These are phyloP conservation scores for Autographa pulchrina DNA, from an alignment of 2,888 invertebrate genomes.

Conservation along the genomic window DNA sequence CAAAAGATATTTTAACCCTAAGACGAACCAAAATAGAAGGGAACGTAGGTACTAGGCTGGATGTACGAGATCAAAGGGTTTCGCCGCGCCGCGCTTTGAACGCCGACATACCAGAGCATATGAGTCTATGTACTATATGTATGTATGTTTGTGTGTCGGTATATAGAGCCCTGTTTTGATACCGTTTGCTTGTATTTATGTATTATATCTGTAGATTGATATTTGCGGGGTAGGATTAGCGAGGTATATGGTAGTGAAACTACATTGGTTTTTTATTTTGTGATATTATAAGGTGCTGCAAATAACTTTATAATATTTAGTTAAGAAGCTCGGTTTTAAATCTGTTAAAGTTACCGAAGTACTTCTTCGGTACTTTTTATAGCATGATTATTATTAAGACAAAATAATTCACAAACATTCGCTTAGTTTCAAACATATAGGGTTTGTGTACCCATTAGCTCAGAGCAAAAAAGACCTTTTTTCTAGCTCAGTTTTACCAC, in stretches of 20 bases:
- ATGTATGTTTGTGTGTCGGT: slow-evolving; percentile 37
- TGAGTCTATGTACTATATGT: slow-evolving; percentile 44
- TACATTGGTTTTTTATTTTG: background rate
- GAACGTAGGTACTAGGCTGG: slow-evolving; percentile 67
- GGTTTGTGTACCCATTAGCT: too few species aligned
- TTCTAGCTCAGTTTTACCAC: too few species aligned
- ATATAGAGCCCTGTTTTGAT: slow-evolving; percentile 51
- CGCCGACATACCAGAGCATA: slow-evolving; percentile 67
- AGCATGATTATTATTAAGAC: too few species aligned
- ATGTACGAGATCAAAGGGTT: slow-evolving; percentile 80
- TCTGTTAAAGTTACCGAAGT: too few species aligned
- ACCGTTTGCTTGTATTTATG: slow-evolving; percentile 55
- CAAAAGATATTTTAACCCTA: slow-evolving; percentile 68
- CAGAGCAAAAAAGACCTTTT: too few species aligned
- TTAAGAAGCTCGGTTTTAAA: too few species aligned
- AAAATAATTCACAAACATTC: too few species aligned
- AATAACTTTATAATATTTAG: too few species aligned
- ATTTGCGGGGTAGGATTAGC: background rate
- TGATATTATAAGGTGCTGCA: too few species aligned
- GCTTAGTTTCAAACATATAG: too few species aligned
- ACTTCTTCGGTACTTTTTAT: too few species aligned
- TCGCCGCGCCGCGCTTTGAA: slow-evolving; percentile 74
- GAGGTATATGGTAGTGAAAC: background rate
- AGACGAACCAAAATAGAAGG: slow-evolving; percentile 82
- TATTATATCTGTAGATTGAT: slow-evolving; percentile 30